Percentiles rank a stretch among this genome's conserved stretches.
phyloP scores from a whole-genome alignment of 1,140 invertebrate genomes.

The Samia ricini region DNA sequence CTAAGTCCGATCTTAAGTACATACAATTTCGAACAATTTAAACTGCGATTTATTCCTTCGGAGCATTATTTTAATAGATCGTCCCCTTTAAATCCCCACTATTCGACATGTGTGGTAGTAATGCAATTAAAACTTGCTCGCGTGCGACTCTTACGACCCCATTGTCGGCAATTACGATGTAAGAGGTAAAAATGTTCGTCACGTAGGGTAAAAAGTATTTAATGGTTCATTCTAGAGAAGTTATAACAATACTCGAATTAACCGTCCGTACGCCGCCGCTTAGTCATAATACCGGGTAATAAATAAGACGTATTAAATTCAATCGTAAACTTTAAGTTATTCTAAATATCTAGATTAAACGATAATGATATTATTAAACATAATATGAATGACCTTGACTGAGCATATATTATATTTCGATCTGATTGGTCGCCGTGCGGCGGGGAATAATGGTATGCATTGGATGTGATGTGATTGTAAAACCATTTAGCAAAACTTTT shows the following conservation, averaged over 20 bases:
- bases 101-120: slow-evolving; percentile 17
- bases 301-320: not conserved
- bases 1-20: too few relatives aligned
- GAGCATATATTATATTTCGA: too few relatives aligned
- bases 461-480: too few relatives aligned
- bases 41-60: not conserved
- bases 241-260: not conserved
- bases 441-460: too few relatives aligned
- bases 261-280: not conserved
- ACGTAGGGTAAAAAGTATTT: not conserved
- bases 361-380: too few relatives aligned
- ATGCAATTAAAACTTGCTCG: slow-evolving; percentile 38
- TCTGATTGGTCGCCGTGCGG: too few relatives aligned
- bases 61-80: not conserved
- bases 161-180: slow-evolving; percentile 20
- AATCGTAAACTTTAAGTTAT: too few relatives aligned
- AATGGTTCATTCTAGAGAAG: not conserved
- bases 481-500: too few relatives aligned
- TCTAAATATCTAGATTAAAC: too few relatives aligned
- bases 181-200: not conserved
- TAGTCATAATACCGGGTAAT: not conserved
- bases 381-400: too few relatives aligned
- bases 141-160: slow-evolving; percentile 27
- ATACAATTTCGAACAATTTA: too few relatives aligned
- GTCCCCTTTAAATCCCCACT: not conserved